Evolutionary conservation across 2,113 vertebrate species (phyloP).

Genomic region (Megaptera novaeangliae): DNA sequence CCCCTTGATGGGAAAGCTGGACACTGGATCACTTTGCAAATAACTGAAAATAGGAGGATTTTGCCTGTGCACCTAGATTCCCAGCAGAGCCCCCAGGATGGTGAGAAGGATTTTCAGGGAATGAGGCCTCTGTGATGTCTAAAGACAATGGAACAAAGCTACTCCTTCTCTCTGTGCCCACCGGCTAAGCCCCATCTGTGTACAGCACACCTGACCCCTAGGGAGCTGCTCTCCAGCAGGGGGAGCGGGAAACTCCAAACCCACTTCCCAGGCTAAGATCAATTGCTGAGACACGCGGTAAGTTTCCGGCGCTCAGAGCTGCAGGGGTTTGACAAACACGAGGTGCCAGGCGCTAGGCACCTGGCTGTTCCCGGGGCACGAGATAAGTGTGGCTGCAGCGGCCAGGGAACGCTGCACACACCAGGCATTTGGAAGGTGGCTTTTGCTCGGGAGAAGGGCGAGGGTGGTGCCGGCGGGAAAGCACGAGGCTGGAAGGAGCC

Average conservation of each 20-base stretch:
- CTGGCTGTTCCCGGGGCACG: neutral
- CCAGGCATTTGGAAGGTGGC: rapidly evolving
- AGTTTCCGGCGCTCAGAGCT: neutral
- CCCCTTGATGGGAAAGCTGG: neutral
- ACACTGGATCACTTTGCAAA: neutral
- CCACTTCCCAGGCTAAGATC: no score
- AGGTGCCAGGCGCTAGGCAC: neutral
- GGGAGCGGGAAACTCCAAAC: no score
- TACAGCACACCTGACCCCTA: neutral
- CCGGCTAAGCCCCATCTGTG: neutral
- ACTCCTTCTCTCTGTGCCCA: neutral
- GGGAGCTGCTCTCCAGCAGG: rapidly evolving
- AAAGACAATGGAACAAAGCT: rapidly evolving
- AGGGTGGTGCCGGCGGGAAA: rapidly evolving
- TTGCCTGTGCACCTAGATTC: neutral
- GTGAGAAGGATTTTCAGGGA: neutral
- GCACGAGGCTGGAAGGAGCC: rapidly evolving
- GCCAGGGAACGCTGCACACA: rapidly evolving
- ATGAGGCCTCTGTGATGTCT: rapidly evolving
- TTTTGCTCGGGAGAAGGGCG: neutral
- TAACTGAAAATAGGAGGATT: neutral
- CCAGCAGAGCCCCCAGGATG: neutral
- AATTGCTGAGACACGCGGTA: neutral
- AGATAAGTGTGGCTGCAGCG: neutral
- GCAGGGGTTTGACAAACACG: neutral